Conservation (phyloP, 2,888 invertebrate species). For the Xanthorhoe designata region DNA sequence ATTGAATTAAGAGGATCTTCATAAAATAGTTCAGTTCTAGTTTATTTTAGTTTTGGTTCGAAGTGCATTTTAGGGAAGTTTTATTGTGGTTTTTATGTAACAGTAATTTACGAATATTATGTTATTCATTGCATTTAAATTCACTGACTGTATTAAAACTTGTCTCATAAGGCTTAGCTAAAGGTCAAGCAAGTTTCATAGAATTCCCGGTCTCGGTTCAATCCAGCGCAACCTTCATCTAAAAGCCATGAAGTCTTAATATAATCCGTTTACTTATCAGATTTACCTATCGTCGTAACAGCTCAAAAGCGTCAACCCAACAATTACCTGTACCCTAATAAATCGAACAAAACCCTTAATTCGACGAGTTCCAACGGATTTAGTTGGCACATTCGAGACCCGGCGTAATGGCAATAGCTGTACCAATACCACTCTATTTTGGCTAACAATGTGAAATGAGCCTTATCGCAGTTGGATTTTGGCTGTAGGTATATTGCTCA, state of each 20-base stretch:
- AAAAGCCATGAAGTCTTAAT: not conserved
- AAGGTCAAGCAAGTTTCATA: no score
- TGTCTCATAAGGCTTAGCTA: no score
- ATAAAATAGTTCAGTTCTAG: not conserved
- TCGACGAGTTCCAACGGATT: constrained; percentile 56
- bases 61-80: not conserved
- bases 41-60: not conserved
- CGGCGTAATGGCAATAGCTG: constrained; percentile 18
- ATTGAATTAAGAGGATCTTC: constrained; percentile 10
- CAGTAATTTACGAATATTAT: no score
- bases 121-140: not conserved
- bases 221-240: not conserved
- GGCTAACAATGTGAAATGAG: constrained; percentile 3
- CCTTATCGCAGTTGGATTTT: constrained; percentile 5
- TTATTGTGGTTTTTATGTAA: not conserved
- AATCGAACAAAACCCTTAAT: constrained; percentile 63
- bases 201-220: not conserved
- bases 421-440: constrained; percentile 17
- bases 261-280: constrained; percentile 28
- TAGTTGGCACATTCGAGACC: constrained; percentile 54
- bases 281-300: constrained; percentile 42
- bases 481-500: constrained; percentile 5
- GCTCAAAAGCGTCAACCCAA: constrained; percentile 46
- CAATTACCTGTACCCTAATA: constrained; percentile 58
- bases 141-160: no score